Base-by-base conservation (phyloP, 2,888 invertebrate genomes). In the Dryomyza anilis region DNA sequence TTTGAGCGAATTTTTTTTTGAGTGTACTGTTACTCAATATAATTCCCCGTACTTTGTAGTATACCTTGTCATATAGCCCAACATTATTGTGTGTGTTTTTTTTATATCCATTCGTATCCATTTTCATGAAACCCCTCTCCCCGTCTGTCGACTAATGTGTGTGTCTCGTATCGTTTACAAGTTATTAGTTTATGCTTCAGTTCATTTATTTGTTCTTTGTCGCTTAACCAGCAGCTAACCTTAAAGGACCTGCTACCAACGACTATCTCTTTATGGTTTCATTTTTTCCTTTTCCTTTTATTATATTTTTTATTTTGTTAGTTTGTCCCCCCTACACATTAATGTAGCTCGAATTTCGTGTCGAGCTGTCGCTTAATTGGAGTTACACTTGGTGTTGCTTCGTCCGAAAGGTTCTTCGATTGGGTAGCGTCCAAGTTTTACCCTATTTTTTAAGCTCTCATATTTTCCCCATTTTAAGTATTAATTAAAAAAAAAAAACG, bases 101-200 rank as follows among this genome's bases (percentile, higher is more conserved):
- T 53, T 29, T 4, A 30, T 52, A 12, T 29, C 33, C n/a, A 45
- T 45, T 45, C 30, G 36, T 55, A 33, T 55, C 55, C 19, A 36
- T n/a, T 55, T 55, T 55, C 30, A 36, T 14, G 14, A 33, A 16
- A 19, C 23, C 27, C 33, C 19, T n/a, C 36, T 21, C 12, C 14
- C 21, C 36, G 5, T 12, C 33, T 23, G 10, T 25, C 16, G 16
- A 21, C 39, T 36, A 10, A 2, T 19, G n/a, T 43, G 1, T 27
- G 16, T n/a, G 16, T 4, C 43, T 53, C 43, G 43, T 67, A 67
- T 67, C 62, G 50, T 33, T 67, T 62, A 50, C 67, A 65, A 59
- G 57, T 57, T 61, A 64, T 67, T 64, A 57, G 64, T 67, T 67
- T 64, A 53, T 36, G 53, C 62, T 39, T 59, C 64, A 59, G 45